Evolutionary conservation across 30 jellyfish, hydroid and myxozoan species (phyloP).

Genomic region (Hydractinia echinata): DNA sequence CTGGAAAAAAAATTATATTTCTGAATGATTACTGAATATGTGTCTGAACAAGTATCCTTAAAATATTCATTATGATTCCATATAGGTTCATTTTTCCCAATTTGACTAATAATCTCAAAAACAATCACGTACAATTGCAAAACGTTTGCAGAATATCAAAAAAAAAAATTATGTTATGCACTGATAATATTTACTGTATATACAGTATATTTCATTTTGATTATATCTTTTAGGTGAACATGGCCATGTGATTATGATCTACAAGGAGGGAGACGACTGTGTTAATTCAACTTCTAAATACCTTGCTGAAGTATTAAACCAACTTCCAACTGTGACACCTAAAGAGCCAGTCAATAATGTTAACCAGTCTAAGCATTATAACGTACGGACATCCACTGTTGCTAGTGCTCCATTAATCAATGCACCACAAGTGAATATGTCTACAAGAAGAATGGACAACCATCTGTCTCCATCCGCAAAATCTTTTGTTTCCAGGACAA

Average conservation of each 20-base stretch:
- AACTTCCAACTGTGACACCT: constrained; percentile 41
- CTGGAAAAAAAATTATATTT: too few species aligned
- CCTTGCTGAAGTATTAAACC: constrained; percentile 51
- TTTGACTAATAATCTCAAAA: too few species aligned
- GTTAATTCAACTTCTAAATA: constrained; percentile 67
- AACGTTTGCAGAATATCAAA: too few species aligned
- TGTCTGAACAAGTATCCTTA: too few species aligned
- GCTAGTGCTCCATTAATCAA: constrained; percentile 17
- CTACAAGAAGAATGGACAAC: constrained; percentile 26
- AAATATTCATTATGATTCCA: too few species aligned
- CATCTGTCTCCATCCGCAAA: constrained; percentile 90
- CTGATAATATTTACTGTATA: neutral
- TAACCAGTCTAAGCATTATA: constrained; percentile 20
- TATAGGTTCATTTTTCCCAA: too few species aligned
- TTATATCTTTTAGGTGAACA: constrained; percentile 67
- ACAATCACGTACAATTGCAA: too few species aligned
- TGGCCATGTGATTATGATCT: constrained; percentile 80
- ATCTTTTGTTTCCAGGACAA: constrained; percentile 74
- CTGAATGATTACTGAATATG: too few species aligned
- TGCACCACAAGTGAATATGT: constrained; percentile 10
- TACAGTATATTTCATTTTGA: neutral
- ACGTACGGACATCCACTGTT: neutral
- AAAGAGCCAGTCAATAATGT: constrained; percentile 2
- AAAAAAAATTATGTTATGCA: neutral
- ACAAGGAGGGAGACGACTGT: constrained; percentile 65